Conservation (phyloP, 2,113 vertebrate genomes). For the Pachyramphus minor region DNA sequence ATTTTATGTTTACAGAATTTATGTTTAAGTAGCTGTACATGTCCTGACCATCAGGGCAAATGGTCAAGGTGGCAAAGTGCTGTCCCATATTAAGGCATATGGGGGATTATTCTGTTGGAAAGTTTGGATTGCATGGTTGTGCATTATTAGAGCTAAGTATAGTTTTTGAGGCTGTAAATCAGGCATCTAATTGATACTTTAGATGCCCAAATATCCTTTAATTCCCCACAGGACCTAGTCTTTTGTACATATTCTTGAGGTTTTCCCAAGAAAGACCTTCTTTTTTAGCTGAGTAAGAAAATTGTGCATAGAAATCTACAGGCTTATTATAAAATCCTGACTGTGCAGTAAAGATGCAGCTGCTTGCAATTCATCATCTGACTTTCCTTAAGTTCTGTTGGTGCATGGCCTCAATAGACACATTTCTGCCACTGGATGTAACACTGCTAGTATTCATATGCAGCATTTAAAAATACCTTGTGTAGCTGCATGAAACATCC, state of each 20-base stretch:
- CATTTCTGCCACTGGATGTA: conserved; percentile 58
- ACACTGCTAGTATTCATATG: conserved; percentile 22
- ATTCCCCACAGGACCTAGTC: background rate
- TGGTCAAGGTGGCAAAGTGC: background rate
- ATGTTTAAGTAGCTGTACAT: background rate
- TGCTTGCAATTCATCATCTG: conserved; percentile 72
- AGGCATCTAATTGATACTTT: background rate
- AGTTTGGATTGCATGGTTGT: background rate
- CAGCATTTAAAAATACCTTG: background rate
- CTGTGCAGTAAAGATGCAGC: conserved; percentile 65
- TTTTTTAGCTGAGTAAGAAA: conserved; percentile 17
- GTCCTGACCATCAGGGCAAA: background rate
- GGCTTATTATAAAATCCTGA: conserved; percentile 73
- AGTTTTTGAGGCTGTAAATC: background rate
- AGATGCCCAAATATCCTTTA: background rate
- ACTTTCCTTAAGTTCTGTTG: conserved; percentile 59
- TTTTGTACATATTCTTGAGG: background rate
- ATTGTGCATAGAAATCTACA: conserved; percentile 30
- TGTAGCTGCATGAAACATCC: background rate
- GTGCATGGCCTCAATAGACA: conserved; percentile 62
- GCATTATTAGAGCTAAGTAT: background rate
- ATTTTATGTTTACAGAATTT: background rate
- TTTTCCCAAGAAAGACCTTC: background rate
- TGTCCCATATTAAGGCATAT: background rate
- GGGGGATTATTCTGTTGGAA: background rate